A percentile compares a stretch with the other conserved stretches of the same genome.
These are phyloP conservation scores for Tenualosa thibaudeaui DNA, from an alignment of 2,797 vertebrate species.

Conservation along the genomic window DNA sequence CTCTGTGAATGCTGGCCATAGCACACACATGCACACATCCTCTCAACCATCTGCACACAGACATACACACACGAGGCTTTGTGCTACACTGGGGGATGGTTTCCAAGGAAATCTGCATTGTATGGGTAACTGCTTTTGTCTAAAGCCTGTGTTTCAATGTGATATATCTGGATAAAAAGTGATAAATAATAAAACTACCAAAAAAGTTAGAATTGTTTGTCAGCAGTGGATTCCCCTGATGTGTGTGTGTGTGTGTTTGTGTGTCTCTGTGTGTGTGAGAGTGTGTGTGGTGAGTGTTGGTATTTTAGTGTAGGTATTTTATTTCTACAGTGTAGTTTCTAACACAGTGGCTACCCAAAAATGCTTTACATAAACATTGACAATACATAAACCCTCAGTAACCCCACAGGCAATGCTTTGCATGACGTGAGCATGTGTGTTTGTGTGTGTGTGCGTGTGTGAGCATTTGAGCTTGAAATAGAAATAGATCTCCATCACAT, in stretches of 20 bases:
- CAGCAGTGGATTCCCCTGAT: slow-evolving; percentile 79
- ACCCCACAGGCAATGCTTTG: too few species aligned
- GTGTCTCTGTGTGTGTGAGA: not conserved
- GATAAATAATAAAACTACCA: slow-evolving; percentile 80
- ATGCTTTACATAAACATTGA: too few species aligned
- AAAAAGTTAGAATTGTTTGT: slow-evolving; percentile 87
- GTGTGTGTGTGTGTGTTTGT: slow-evolving; percentile 56
- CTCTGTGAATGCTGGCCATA: not conserved
- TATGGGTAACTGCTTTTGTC: slow-evolving; percentile 90
- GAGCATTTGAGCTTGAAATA: not conserved
- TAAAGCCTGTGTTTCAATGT: slow-evolving; percentile 93
- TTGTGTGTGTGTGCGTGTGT: not conserved
- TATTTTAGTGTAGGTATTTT: too few species aligned
- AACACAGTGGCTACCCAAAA: too few species aligned
- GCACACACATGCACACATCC: slow-evolving; percentile 8
- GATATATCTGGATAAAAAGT: slow-evolving; percentile 88
- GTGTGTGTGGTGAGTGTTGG: slow-evolving; percentile 55
- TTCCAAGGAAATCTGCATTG: slow-evolving; percentile 83
- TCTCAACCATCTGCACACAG: slow-evolving; percentile 60
- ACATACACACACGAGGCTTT: slow-evolving; percentile 68
- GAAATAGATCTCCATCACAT: not conserved
- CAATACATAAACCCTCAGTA: too few species aligned
- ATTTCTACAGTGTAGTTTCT: too few species aligned
- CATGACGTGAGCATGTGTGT: not conserved
- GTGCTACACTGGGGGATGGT: slow-evolving; percentile 79